These are phyloP conservation scores for Drosophila falleni DNA, from an alignment of 2,888 invertebrate genomes.

Conservation along the genomic window DNA sequence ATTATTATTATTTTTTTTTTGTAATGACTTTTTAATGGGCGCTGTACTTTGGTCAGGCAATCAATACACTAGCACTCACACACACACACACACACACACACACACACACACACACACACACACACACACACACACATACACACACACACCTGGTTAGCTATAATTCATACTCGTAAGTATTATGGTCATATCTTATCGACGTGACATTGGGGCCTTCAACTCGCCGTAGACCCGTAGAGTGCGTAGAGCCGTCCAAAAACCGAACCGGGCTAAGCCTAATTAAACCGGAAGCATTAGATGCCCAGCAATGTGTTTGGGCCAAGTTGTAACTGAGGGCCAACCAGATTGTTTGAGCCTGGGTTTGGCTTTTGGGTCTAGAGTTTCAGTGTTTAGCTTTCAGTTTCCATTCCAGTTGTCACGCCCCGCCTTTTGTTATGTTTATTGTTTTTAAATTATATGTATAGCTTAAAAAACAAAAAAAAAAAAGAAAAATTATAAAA, in stretches of 20 bases:
- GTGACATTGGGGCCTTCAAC: conserved; percentile 42
- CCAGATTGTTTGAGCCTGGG: conserved; percentile 30
- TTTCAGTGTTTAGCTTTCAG: conserved; percentile 26
- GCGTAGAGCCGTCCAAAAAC: conserved; percentile 8
- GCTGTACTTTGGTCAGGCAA: conserved; percentile 70
- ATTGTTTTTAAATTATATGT: conserved; percentile 69
- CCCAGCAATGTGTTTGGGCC: conserved; percentile 22
- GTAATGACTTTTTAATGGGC: conserved; percentile 77
- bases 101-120: too few relatives aligned
- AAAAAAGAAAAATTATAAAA: conserved; percentile 6
- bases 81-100: too few relatives aligned
- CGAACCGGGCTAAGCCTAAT: conserved; percentile 60
- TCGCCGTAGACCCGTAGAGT: conserved; percentile 39
- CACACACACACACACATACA: too few relatives aligned
- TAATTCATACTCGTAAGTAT: background rate
- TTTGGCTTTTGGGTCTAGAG: conserved; percentile 20
- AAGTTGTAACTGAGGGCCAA: conserved; percentile 61
- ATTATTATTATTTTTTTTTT: conserved; percentile 39
- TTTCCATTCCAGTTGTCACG: conserved; percentile 67
- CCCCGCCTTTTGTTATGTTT: conserved; percentile 67
- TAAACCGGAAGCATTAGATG: conserved; percentile 80
- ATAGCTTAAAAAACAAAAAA: conserved; percentile 30
- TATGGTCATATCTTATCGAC: conserved; percentile 54
- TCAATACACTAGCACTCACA: conserved; percentile 54
- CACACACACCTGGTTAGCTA: background rate